These are phyloP conservation scores for Hycleus cichorii DNA, from an alignment of 1,140 invertebrate genomes.

Conservation along the genomic window DNA sequence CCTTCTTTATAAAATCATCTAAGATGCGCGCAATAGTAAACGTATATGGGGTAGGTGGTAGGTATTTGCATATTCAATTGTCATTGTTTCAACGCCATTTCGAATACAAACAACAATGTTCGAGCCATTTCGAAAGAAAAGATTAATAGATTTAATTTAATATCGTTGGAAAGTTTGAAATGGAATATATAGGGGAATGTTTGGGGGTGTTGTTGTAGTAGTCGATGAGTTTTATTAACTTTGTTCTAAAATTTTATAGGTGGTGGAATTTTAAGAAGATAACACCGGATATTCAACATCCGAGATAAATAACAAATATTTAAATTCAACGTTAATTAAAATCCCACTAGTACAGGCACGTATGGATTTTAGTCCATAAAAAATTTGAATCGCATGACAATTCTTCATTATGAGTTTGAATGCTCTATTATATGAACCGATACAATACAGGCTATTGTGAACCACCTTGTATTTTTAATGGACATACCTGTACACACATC, in stretches of 20 bases:
- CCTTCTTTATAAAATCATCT: too few species aligned
- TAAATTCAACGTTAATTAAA: constrained; percentile 10
- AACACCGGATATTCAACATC: not conserved
- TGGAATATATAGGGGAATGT: not conserved
- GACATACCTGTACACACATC: too few species aligned
- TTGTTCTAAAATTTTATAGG: not conserved
- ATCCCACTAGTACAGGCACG: too few species aligned
- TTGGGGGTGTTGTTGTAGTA: not conserved
- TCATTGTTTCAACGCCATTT: constrained; percentile 10
- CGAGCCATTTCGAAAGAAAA: constrained; percentile 11
- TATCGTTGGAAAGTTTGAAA: not conserved
- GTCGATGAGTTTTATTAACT: not conserved
- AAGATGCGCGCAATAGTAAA: too few species aligned
- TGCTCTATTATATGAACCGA: constrained; percentile 22
- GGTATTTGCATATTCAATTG: constrained; percentile 16
- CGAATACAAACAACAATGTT: constrained; percentile 10
- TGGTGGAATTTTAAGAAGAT: constrained; percentile 8
- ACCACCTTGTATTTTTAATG: too few species aligned
- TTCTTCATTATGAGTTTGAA: constrained; percentile 24
- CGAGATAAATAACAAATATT: constrained; percentile 11
- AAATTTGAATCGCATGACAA: constrained; percentile 22
- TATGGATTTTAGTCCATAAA: constrained; percentile 15
- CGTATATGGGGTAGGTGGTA: too few species aligned
- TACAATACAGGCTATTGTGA: constrained; percentile 19
- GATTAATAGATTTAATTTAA: constrained; percentile 18